phyloP scores from a whole-genome alignment of 2,888 invertebrate species.

The Phalangium opilio region DNA sequence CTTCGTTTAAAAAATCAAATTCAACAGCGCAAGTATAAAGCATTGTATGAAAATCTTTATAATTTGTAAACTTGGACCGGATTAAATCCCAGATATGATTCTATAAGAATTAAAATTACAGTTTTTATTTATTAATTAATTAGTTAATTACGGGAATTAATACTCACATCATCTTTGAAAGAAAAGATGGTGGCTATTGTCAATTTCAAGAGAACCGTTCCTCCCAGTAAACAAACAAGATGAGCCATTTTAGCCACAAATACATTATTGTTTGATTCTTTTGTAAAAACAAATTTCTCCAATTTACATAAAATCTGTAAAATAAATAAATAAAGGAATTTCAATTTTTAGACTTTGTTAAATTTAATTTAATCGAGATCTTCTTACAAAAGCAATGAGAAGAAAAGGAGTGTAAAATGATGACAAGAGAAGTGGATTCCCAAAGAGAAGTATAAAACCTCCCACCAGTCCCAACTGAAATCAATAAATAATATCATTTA shows the following conservation, averaged over 20 bases:
- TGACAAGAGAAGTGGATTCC: conserved; percentile 41
- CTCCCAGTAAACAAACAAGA: no score
- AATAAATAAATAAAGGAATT: no score
- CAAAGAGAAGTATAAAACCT: conserved; percentile 37
- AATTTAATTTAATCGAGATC: not conserved
- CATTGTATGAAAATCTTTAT: conserved; percentile 55
- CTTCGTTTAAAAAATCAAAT: conserved; percentile 51
- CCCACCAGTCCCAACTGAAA: conserved; percentile 34
- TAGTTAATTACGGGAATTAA: not conserved
- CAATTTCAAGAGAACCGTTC: no score
- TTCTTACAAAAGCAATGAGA: conserved; percentile 25
- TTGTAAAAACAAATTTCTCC: no score
- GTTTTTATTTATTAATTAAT: not conserved
- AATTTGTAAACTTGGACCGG: conserved; percentile 49
- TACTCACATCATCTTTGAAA: conserved; percentile 10
- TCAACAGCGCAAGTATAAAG: conserved; percentile 61
- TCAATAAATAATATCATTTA: conserved; percentile 9
- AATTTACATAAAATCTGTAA: no score
- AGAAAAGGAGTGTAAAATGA: conserved; percentile 37
- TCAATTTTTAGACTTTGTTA: no score
- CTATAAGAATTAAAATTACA: conserved; percentile 27
- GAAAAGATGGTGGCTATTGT: conserved; percentile 8
- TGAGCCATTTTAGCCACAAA: no score
- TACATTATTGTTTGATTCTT: no score
- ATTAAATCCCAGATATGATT: conserved; percentile 56